Evolutionary conservation across 2,888 invertebrate genomes (phyloP), one percentile per base, ranked within the genome.

Genomic region (Cheilosia variabilis): DNA sequence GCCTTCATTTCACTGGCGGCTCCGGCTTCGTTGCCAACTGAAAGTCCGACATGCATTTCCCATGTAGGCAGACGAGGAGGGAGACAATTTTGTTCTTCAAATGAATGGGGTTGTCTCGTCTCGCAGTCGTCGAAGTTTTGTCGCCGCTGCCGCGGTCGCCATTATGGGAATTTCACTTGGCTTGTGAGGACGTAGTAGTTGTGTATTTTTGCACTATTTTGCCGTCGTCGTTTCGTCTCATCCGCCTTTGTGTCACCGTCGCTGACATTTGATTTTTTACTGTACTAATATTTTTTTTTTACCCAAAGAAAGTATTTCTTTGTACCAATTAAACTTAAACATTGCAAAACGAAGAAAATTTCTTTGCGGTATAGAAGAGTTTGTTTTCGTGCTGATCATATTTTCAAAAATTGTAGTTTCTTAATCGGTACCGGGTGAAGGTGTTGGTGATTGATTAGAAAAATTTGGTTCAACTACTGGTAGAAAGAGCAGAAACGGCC

Each of bases 1-100:
- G 88, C 87, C 88, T 86, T 88, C 88, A 89, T 89, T 88, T 88
- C 83, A 66, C 75, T 87, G 50, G 57, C 80, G 87, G 88, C 89
- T 88, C 88, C 88, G 87, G 89, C 89, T 89, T 89, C 89, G 89
- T 88, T 88, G 89, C 88, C 88, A 88, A 87, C 87, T 89, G 88
- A 87, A 88, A 88, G 88, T 87, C 87, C 87, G 71, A 50, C 22
- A 27, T 37, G 13, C 15, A 37, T 19, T 60, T 65, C 17, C 7
- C 43, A 73, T 69, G 75, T 55, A 50, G 65, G 66, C 43, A 75
- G 80, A 84, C 24, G 55, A 62, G 66, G 60, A 76, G 17, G 60
- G 55, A 53, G 34, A 69, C 45, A 73, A 57, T 19, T 78, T 58
- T 52, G 43, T 62, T 13, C 53, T 22, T 22, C 41, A 31, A 58